Base-by-base conservation (phyloP, 2,797 vertebrate genomes). In the Amazona finschi region DNA sequence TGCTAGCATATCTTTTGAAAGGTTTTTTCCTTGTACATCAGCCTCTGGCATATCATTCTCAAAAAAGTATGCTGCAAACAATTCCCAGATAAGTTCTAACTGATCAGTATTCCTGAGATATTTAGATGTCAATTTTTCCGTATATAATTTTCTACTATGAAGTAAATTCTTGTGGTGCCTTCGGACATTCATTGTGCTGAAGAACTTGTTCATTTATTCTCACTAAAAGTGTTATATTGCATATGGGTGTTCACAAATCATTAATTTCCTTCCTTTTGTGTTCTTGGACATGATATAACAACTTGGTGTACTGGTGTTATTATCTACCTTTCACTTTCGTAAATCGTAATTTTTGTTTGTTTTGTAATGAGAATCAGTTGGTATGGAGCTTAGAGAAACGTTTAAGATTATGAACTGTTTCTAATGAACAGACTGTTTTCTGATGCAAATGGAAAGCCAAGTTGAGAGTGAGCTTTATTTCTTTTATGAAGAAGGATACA, bases 221-320 rank as follows among this genome's bases (percentile, higher is more conserved):
- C 16, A 30, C 12, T 27, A 70, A 43, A 76, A 17, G n/a, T 39
- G 25, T 65, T n/a, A 46, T 72, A 9, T 57, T 78, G 66, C 30
- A 33, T 49, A 43, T 70, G 66, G 31, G 27, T 81, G 50, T 83
- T 89, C 66, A 78, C 53, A 84, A 86, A 46, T 61, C 58, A 41
- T 90, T 94, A 7, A 76, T 94, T 91, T 91, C 81, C 90, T 95
- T 90, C 76, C 62, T 91, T 95, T 85, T 85, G 55, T 82, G 10
- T 55, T 31, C 46, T 88, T 73, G 85, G 58, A 90, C 86, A 57
- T 46, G 18, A 69, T 75, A 57, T 36, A 87, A 44, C 44, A 85
- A 77, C 41, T 44, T 22, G 33, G 22, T 53, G 17, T 76, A 36
- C 52, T 49, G 9, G 43, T 64, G 47, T 78, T 78, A 90, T 91